phyloP scores from a whole-genome alignment of 2,797 vertebrate genomes.

The Cyclopterus lumpus region DNA sequence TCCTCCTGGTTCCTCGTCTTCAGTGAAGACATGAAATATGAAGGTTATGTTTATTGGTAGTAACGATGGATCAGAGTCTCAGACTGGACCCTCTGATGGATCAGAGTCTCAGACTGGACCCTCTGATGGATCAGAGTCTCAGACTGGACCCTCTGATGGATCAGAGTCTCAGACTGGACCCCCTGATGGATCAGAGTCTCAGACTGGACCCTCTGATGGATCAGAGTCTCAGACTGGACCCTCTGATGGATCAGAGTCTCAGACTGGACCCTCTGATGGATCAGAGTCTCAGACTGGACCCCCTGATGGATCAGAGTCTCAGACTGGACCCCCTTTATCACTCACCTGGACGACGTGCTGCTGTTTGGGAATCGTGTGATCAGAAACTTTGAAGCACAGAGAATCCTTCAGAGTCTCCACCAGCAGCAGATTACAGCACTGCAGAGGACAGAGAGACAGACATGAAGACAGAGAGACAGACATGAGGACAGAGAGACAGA shows the following conservation, averaged over 20 bases:
- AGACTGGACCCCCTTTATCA: too few relatives aligned
- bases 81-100: background rate
- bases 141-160: background rate
- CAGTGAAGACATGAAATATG: background rate
- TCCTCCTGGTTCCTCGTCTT: constrained; percentile 94
- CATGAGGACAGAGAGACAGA: background rate
- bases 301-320: too few relatives aligned
- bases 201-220: background rate
- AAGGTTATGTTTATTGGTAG: too few relatives aligned
- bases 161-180: background rate
- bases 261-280: background rate
- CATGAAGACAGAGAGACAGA: background rate
- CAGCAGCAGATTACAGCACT: constrained; percentile 92
- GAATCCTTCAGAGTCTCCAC: constrained; percentile 89
- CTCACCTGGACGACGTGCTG: constrained; percentile 91
- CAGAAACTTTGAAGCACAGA: constrained; percentile 89
- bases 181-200: background rate
- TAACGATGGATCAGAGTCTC: background rate
- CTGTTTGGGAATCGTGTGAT: constrained; percentile 91
- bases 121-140: background rate
- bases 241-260: background rate
- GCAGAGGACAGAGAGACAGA: background rate
- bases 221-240: background rate
- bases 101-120: background rate
- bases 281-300: background rate